Percentiles rank a stretch among this genome's conserved stretches.
phyloP scores from a whole-genome alignment of 2,888 invertebrate species.

The Xanthia togata region DNA sequence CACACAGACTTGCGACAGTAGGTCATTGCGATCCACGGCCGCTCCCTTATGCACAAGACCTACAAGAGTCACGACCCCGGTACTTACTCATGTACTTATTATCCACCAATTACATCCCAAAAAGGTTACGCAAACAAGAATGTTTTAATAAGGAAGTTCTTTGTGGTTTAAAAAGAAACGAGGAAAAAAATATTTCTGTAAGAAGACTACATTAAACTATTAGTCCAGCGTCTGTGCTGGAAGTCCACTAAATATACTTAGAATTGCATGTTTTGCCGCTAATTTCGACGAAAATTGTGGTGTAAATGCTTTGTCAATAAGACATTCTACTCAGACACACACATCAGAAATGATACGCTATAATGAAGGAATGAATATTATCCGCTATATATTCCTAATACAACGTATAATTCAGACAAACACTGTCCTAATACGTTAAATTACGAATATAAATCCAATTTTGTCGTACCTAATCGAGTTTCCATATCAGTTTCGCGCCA shows the following conservation, averaged over 20 bases:
- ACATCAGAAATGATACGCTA: neutral
- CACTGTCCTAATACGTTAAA: constrained; percentile 37
- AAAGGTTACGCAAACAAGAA: constrained; percentile 48
- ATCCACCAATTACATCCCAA: constrained; percentile 24
- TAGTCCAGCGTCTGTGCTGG: neutral
- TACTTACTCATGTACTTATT: constrained; percentile 8
- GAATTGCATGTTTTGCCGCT: constrained; percentile 12
- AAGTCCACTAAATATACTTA: neutral
- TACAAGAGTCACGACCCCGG: constrained; percentile 37
- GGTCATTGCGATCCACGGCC: constrained; percentile 57
- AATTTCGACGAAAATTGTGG: neutral
- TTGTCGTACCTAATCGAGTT: constrained; percentile 55
- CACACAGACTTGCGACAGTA: constrained; percentile 31
- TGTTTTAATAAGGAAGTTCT: constrained; percentile 35
- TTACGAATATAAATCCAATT: constrained; percentile 57
- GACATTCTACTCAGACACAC: neutral
- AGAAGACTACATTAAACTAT: neutral
- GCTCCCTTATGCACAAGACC: constrained; percentile 33
- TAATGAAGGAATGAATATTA: constrained; percentile 27
- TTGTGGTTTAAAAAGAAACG: constrained; percentile 19
- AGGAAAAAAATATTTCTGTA: neutral
- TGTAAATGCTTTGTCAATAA: constrained; percentile 17
- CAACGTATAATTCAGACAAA: constrained; percentile 36
- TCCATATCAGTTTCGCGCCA: constrained; percentile 60
- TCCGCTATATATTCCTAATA: constrained; percentile 1